These are phyloP conservation scores for Panthera uncia DNA, from an alignment of 2,113 vertebrate species.

Conservation along the genomic window DNA sequence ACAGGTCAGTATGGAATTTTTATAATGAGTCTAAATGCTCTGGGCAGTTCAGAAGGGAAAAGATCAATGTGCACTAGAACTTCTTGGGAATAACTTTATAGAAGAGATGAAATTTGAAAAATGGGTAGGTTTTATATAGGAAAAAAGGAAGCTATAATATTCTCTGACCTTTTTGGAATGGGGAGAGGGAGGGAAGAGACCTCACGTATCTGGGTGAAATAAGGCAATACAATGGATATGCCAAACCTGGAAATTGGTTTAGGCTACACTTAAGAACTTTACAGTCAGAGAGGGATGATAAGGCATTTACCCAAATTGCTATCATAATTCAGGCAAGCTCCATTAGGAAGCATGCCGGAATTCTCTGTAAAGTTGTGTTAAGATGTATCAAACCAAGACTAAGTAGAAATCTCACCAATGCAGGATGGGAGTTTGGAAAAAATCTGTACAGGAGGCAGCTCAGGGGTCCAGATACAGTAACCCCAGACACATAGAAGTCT, in stretches of 20 bases:
- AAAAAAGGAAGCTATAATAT: conserved; percentile 15
- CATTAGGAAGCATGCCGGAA: conserved; percentile 38
- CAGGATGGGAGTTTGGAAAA: not conserved
- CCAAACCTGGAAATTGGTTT: conserved; percentile 69
- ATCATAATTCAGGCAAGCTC: conserved; percentile 73
- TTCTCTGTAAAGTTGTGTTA: conserved; percentile 36
- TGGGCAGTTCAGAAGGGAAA: not conserved
- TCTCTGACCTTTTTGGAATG: conserved; percentile 33
- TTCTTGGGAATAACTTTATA: conserved; percentile 33
- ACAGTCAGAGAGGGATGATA: conserved; percentile 57
- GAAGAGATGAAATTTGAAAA: conserved; percentile 26
- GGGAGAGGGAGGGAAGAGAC: not conserved
- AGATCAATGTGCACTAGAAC: not conserved
- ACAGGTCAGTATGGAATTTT: not conserved
- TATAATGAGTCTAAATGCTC: not conserved
- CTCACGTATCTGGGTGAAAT: conserved; percentile 67
- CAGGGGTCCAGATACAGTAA: not conserved
- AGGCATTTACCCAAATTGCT: conserved; percentile 74
- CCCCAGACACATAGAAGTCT: not conserved
- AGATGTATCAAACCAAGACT: conserved; percentile 38
- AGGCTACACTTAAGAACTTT: conserved; percentile 64
- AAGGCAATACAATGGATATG: conserved; percentile 54
- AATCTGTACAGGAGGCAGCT: not conserved
- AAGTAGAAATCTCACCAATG: not conserved
- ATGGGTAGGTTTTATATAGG: not conserved